Conservation (phyloP, 37 sponge, comb jelly and placozoan genomes). For the Bolinopsis microptera region DNA sequence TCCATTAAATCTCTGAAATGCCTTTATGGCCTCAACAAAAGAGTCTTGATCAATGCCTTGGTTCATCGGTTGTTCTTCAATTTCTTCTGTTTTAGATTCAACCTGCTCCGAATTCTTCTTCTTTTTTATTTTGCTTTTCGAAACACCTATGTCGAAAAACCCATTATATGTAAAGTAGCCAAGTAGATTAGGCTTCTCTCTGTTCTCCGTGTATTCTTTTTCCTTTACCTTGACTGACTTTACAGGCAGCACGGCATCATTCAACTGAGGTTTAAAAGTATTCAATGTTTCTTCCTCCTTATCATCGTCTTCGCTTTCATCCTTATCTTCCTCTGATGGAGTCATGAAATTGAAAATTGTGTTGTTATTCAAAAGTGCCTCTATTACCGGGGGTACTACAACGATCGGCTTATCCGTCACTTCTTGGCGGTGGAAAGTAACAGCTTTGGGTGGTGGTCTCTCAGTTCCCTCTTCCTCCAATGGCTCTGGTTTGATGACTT, state of each 20-base stretch:
- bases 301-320: background rate
- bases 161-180: background rate
- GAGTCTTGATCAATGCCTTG: background rate
- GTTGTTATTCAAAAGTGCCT: background rate
- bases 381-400: background rate
- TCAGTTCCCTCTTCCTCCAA: background rate
- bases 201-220: background rate
- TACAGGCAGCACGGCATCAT: background rate
- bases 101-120: background rate
- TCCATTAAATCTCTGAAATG: background rate
- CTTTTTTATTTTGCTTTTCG: background rate
- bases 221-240: background rate
- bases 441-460: background rate
- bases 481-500: too few relatives aligned
- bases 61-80: too few relatives aligned
- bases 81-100: background rate
- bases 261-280: background rate
- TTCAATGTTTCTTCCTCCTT: background rate
- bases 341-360: too few relatives aligned
- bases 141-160: background rate
- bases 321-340: background rate
- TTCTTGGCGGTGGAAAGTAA: too few relatives aligned
- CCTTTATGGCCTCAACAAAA: background rate
- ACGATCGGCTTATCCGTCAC: too few relatives aligned
- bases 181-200: background rate